Conservation (phyloP, 2,888 invertebrate genomes). For the Amorpha juglandis region DNA sequence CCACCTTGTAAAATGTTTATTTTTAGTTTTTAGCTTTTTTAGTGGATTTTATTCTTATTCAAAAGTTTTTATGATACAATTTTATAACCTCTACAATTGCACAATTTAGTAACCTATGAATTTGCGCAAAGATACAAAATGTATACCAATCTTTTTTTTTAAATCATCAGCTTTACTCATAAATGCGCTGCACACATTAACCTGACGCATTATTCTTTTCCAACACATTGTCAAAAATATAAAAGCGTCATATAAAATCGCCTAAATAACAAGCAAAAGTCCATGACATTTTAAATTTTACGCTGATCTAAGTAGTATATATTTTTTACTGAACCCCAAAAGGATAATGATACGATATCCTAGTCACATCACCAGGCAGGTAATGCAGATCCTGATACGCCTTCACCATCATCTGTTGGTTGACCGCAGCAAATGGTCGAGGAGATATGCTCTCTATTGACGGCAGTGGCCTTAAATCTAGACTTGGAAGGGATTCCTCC, state of each 20-base stretch:
- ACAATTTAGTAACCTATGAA: too few species aligned
- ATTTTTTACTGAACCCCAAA: slow-evolving; percentile 69
- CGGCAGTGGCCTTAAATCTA: slow-evolving; percentile 73
- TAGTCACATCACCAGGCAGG: slow-evolving; percentile 71
- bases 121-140: too few species aligned
- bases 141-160: too few species aligned
- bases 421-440: slow-evolving; percentile 73
- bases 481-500: slow-evolving; percentile 63
- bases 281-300: background rate
- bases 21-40: too few species aligned
- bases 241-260: background rate
- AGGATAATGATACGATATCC: slow-evolving; percentile 78
- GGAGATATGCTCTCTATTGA: slow-evolving; percentile 80
- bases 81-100: too few species aligned
- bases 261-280: background rate
- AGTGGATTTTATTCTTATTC: too few species aligned
- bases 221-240: background rate
- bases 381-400: slow-evolving; percentile 79
- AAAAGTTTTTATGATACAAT: too few species aligned
- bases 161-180: too few species aligned
- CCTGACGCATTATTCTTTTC: background rate
- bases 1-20: too few species aligned
- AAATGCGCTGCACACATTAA: too few species aligned
- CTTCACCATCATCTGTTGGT: slow-evolving; percentile 81
- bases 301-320: background rate